Evolutionary conservation across 2,888 invertebrate genomes (phyloP), one percentile per base, ranked within the genome.

Genomic region (Mythimna loreyi): DNA sequence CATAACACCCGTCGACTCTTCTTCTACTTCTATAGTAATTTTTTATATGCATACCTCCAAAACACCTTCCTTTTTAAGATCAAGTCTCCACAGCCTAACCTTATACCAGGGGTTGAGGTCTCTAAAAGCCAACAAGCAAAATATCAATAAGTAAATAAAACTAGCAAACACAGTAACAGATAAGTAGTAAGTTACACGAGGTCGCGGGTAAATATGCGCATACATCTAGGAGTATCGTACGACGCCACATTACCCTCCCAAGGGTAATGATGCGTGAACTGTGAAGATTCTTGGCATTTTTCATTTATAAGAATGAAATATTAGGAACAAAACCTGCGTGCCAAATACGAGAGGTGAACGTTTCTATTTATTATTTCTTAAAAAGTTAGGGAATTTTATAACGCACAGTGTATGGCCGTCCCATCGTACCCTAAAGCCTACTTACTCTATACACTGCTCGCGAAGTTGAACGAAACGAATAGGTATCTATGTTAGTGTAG

Each of bases 191-290:
- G 67, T 71, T 70, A 77, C 67, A 68, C 65, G 72, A 72, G 72
- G 69, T 73, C 76, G 67, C 58, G 69, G 55, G 69, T 79, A 82
- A 82, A 78, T 85, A 86, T 86, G 87, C 87, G 86, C 87, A 87
- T 87, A 86, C 55, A 81, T 87, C 64, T 78, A 77, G 70, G 64
- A 74, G 71, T 69, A 82, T 84, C 71, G 75, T 63, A 72, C 63
- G 71, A 84, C 76, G 84, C 75, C 61, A 83, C 82, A 85, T 87
- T 86, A 86, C 83, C 84, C 84, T 78, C 75, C 78, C 78, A 47
- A 69, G 72, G 81, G 81, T 88, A 89, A 89, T 84, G 89, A 89
- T 72, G 84, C 87, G 84, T 87, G 83, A 86, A 88, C 78, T 80
- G 83, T 82, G 75, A 68, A 72, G 49, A 69, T 72, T 76, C 73